Percentiles rank a stretch among this genome's conserved stretches.
phyloP scores from a whole-genome alignment of 2,113 vertebrate genomes.

The Merops nubicus region DNA sequence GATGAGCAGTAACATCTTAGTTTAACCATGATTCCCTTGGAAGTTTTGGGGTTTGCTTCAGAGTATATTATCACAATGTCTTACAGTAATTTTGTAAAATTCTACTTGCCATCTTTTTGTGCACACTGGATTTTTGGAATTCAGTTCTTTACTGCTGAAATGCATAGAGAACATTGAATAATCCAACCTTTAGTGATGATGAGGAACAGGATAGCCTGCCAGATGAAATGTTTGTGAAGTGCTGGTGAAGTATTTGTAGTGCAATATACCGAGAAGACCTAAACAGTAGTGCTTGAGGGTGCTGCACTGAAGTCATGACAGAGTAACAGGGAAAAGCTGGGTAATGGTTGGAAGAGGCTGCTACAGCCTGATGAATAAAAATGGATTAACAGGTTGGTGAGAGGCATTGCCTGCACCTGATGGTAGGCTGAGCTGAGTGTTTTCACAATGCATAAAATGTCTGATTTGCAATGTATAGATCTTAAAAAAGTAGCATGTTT shows the following conservation, averaged over 20 bases:
- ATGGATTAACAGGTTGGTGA: neutral
- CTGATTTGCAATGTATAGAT: neutral
- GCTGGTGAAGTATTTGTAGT: neutral
- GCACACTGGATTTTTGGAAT: rapidly evolving
- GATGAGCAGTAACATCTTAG: neutral
- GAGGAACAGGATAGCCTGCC: neutral
- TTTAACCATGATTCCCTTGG: neutral
- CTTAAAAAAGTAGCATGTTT: neutral
- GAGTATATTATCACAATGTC: neutral
- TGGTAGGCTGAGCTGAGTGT: neutral
- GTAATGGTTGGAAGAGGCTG: neutral
- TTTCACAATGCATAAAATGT: neutral
- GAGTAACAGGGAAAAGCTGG: neutral
- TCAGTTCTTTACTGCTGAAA: neutral
- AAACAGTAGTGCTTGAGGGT: neutral
- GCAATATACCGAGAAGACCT: neutral
- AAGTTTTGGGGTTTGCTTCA: neutral
- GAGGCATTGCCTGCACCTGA: neutral
- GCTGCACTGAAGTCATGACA: neutral
- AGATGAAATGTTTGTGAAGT: neutral
- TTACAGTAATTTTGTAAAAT: neutral
- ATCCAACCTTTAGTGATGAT: neutral
- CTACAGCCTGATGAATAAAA: neutral
- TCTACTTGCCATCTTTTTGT: neutral
- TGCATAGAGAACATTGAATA: neutral